Conservation (phyloP, 2,113 vertebrate species). For the Perccottus glenii region DNA sequence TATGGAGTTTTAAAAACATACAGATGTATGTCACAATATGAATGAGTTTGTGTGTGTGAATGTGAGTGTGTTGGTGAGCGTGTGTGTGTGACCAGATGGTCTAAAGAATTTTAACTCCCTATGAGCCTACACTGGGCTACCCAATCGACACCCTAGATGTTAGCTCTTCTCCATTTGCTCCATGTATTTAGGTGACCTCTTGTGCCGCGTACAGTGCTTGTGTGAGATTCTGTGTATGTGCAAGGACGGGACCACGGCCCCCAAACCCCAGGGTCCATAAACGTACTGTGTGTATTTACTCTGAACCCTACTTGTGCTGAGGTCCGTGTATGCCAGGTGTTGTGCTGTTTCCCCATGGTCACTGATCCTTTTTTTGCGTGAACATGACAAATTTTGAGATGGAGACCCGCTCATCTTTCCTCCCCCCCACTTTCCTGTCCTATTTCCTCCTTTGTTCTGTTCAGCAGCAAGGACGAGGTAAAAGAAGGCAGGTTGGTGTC, state of each 20-base stretch:
- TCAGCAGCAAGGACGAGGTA: conserved; percentile 23
- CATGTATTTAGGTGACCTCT: conserved; percentile 91
- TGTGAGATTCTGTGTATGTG: conserved; percentile 93
- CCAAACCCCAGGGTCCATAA: conserved; percentile 46
- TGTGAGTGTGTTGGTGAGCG: conserved; percentile 15
- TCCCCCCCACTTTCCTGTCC: conserved; percentile 66
- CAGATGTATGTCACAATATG: conserved; percentile 83
- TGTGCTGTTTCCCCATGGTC: conserved; percentile 94
- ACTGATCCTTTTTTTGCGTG: conserved; percentile 82
- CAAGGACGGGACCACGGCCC: conserved; percentile 75
- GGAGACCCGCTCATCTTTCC: conserved; percentile 82
- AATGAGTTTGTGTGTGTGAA: conserved; percentile 42
- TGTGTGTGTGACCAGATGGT: conserved; percentile 48
- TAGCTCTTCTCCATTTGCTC: conserved; percentile 88
- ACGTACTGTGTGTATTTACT: conserved; percentile 89
- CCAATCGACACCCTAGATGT: conserved; percentile 85
- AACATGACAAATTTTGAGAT: conserved; percentile 80
- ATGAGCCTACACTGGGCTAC: conserved; percentile 85
- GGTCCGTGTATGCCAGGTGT: conserved; percentile 98
- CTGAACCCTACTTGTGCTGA: conserved; percentile 83
- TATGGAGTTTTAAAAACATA: conserved; percentile 87
- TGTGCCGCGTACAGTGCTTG: conserved; percentile 98
- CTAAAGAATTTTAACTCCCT: conserved; percentile 78
- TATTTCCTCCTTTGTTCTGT: conserved; percentile 37
- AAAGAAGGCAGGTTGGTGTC: conserved; percentile 47